Percentiles rank a stretch among this genome's conserved stretches.
phyloP scores from a whole-genome alignment of 37 sponge, comb jelly and placozoan genomes.

The Ephydatia muelleri region DNA sequence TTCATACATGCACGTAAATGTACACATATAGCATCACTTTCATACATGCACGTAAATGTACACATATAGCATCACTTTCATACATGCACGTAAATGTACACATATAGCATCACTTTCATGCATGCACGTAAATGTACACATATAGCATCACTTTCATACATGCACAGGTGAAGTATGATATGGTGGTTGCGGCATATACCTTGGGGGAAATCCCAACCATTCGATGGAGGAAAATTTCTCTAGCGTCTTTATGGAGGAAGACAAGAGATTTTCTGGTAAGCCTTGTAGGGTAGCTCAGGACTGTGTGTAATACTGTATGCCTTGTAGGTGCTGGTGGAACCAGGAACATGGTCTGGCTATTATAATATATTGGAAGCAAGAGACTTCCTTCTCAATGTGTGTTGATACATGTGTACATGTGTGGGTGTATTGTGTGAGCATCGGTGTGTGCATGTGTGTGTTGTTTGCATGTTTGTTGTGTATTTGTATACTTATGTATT shows the following conservation, averaged over 20 bases:
- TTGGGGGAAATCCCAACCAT: slow-evolving; percentile 73
- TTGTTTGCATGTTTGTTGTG: slow-evolving; percentile 2
- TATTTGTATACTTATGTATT: slow-evolving; percentile 4
- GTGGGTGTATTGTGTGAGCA: not conserved
- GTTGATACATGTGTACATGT: not conserved
- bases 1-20: no score
- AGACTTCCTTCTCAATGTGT: slow-evolving; percentile 58
- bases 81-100: no score
- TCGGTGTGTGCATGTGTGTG: not conserved
- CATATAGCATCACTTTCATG: no score
- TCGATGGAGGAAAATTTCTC: slow-evolving; percentile 34
- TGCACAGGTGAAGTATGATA: slow-evolving; percentile 73
- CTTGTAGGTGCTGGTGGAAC: slow-evolving; percentile 71
- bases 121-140: no score
- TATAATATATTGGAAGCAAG: slow-evolving; percentile 65
- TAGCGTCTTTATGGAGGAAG: slow-evolving; percentile 83
- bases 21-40: no score
- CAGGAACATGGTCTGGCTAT: slow-evolving; percentile 65
- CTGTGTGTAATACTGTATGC: not conserved
- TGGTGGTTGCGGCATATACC: slow-evolving; percentile 78
- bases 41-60: no score
- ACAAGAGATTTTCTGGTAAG: slow-evolving; percentile 77
- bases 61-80: no score
- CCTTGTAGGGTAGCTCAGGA: not conserved
- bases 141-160: no score